Percentiles rank a stretch among this genome's conserved stretches.
phyloP scores from a whole-genome alignment of 1,140 invertebrate genomes.

The Drosophila erecta region DNA sequence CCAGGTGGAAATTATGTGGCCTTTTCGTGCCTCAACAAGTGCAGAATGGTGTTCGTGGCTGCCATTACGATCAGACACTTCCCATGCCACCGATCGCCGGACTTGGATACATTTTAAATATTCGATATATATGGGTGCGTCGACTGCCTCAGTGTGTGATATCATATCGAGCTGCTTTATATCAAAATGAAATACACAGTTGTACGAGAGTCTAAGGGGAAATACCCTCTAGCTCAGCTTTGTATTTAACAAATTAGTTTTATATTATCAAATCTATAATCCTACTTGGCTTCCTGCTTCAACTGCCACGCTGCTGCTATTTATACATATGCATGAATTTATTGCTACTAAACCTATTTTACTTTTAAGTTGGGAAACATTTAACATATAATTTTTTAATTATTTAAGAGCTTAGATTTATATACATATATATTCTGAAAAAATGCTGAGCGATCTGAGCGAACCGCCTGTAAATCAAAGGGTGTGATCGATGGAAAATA shows the following conservation, averaged over 20 bases:
- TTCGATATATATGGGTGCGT: slow-evolving; percentile 4
- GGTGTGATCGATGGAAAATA: slow-evolving; percentile 13
- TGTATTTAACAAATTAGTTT: background rate
- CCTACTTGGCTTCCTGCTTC: background rate
- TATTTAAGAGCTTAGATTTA: no score
- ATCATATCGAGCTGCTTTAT: slow-evolving; percentile 20
- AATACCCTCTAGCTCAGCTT: slow-evolving; percentile 10
- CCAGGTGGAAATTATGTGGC: slow-evolving; percentile 19
- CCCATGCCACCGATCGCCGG: slow-evolving; percentile 29
- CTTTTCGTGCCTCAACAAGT: slow-evolving; percentile 18
- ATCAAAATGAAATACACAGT: slow-evolving; percentile 1
- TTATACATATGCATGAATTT: background rate
- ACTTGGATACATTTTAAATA: slow-evolving; percentile 35
- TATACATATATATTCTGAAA: no score
- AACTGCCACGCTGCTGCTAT: background rate
- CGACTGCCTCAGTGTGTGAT: slow-evolving; percentile 24
- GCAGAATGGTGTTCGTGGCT: slow-evolving; percentile 34
- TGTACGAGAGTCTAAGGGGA: background rate
- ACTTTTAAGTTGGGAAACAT: no score
- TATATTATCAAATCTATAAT: background rate
- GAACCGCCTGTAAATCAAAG: slow-evolving; percentile 10
- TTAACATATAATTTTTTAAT: no score
- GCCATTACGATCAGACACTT: slow-evolving; percentile 28
- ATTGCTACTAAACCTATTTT: no score
- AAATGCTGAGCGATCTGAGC: background rate